Evolutionary conservation across 2,113 vertebrate genomes (phyloP).

Genomic region (Siphamia tubifer): DNA sequence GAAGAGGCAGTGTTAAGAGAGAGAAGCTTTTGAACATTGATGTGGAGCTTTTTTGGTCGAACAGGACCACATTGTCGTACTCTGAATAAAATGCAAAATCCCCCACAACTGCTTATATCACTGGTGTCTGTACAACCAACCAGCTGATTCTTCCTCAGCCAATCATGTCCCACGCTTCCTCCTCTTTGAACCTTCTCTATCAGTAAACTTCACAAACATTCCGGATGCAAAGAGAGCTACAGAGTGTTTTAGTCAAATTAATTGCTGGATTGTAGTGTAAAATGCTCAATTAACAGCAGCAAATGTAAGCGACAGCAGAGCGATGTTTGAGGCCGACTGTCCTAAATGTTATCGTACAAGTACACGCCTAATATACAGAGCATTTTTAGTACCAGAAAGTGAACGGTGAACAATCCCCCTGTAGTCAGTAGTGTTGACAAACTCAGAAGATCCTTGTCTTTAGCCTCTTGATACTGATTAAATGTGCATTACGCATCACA

Average conservation of each 20-base stretch:
- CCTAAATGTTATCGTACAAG: not conserved
- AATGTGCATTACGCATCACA: not conserved
- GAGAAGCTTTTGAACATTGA: not conserved
- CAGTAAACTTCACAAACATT: not conserved
- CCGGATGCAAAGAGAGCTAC: not conserved
- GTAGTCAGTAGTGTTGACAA: not conserved
- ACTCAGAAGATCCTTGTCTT: not conserved
- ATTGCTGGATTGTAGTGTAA: not conserved
- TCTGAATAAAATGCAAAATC: no score
- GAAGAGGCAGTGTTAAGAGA: not conserved
- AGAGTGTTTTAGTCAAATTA: not conserved
- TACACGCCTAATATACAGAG: constrained; percentile 4
- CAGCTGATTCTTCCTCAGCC: not conserved
- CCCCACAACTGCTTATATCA: not conserved
- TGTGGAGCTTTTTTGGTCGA: no score
- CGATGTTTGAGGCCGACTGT: not conserved
- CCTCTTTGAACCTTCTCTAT: not conserved
- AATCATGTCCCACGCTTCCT: not conserved
- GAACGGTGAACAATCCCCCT: constrained; percentile 2
- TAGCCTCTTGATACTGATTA: not conserved
- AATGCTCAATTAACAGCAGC: not conserved
- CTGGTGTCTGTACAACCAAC: not conserved
- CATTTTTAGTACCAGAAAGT: no score
- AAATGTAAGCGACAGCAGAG: not conserved
- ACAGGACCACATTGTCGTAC: no score